Conservation (phyloP, 2,113 vertebrate species). For the Ptilonorhynchus violaceus region DNA sequence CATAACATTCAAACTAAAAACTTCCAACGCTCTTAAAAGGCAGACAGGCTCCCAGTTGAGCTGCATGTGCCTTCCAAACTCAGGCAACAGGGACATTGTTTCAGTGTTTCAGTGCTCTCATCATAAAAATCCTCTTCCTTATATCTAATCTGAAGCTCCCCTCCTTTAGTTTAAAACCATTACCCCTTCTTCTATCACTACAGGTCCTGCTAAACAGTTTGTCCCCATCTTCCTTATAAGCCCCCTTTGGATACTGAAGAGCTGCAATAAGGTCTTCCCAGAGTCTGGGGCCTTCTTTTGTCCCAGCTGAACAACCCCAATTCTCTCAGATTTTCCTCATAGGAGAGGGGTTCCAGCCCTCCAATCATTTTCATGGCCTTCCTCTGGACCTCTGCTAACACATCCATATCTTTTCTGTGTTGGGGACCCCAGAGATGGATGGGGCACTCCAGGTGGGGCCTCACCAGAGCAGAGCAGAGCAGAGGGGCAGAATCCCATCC, state of each 20-base stretch:
- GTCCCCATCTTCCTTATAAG: not conserved
- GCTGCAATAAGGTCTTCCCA: not conserved
- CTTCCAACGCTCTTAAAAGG: not conserved
- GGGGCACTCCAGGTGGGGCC: not conserved
- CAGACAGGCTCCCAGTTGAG: not conserved
- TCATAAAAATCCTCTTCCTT: not conserved
- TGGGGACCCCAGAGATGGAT: not conserved
- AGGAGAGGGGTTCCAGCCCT: not conserved
- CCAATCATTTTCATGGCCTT: fast-evolving
- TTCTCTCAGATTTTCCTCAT: not conserved
- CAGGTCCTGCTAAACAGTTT: not conserved
- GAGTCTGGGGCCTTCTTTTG: not conserved
- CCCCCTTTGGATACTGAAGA: not conserved
- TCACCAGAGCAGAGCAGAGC: not conserved
- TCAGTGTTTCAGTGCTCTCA: not conserved
- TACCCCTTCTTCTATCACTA: not conserved
- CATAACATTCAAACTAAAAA: not conserved
- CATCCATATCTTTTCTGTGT: not conserved
- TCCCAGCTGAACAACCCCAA: not conserved
- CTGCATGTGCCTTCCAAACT: not conserved
- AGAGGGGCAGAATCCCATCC: not conserved
- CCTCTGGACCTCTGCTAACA: not conserved
- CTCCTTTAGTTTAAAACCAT: not conserved
- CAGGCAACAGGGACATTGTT: not conserved
- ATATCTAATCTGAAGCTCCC: not conserved